These are phyloP conservation scores for Chromobotia macracanthus DNA, from an alignment of 2,797 vertebrate genomes.

Conservation along the genomic window DNA sequence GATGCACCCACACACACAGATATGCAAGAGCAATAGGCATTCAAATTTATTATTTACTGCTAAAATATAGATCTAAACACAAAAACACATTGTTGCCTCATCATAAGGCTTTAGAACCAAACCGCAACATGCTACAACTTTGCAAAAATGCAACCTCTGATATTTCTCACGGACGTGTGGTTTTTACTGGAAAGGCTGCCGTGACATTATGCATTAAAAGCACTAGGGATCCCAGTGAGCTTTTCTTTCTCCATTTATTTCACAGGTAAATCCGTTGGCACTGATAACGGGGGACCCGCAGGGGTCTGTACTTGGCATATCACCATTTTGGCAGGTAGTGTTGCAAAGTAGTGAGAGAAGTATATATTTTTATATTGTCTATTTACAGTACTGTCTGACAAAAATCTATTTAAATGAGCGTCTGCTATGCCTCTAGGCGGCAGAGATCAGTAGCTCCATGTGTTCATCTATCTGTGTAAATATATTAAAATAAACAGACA, in stretches of 20 bases:
- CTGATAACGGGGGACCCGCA: conserved; percentile 33
- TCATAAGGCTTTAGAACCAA: not conserved
- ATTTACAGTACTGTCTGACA: conserved; percentile 51
- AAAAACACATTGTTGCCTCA: not conserved
- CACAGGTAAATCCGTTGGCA: conserved; percentile 25
- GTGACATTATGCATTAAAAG: not conserved
- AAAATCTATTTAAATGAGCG: conserved; percentile 53
- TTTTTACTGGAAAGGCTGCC: not conserved
- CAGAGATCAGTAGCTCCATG: conserved; percentile 46
- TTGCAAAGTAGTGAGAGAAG: conserved; percentile 30
- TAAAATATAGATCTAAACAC: not conserved
- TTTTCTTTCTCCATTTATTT: conserved; percentile 40
- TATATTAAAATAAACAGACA: conserved; percentile 49
- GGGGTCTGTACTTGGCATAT: conserved; percentile 36
- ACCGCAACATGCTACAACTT: not conserved
- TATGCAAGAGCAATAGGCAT: not conserved
- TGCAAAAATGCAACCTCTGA: not conserved
- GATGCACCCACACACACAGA: not conserved
- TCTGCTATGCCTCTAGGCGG: conserved; percentile 39
- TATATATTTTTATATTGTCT: conserved; percentile 53
- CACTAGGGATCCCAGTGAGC: not conserved
- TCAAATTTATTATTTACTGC: not conserved
- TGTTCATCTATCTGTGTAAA: conserved; percentile 47
- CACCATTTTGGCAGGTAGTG: conserved; percentile 36
- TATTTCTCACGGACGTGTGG: not conserved